Base-by-base conservation (phyloP, 2,888 invertebrate species). In the Drosophila histrio region DNA sequence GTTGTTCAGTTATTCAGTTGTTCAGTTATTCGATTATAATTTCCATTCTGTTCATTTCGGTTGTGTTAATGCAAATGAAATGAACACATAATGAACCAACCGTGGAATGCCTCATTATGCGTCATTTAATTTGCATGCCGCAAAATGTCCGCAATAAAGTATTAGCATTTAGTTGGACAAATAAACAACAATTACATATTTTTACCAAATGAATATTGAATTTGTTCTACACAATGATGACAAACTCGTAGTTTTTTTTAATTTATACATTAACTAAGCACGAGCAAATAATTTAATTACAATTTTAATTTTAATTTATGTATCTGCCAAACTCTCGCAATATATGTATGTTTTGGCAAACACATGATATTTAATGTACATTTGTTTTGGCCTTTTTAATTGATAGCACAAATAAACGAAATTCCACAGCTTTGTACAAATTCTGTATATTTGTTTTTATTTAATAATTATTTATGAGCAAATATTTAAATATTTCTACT, bases 71-170 rank as follows among this genome's bases (percentile, higher is more conserved):
- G 75, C 67, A 75, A 62, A 67, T 59, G n/a, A 71, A 75, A 74
- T 75, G 75, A 75, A 62, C 75, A 49, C 71, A 62, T 53, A 70
- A 72, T 72, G 65, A 73, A 65, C 65, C 32, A 13, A 43, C 19
- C 24, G 43, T 41, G 28, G 30, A 58, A 19, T 32, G 52, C 32
- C 67, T 69, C 81, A 81, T 84, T 84, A 81, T 74, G 84, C 72
- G 69, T 71, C 83, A 86, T 82, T 74, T 80, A 73, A 86, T 82
- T 80, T 86, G 78, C 80, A 76, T 76, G 73, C 67, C 73, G 47
- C 65, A 68, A 70, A 62, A 41, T 72, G 75, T 65, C 59, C 54
- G 63, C 79, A 76, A 66, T 78, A 71, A 80, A 80, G 67, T 86
- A 78, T 79, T 72, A 69, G 79, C 75, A 68, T 78, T 82, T 80